Evolutionary conservation across 2,888 invertebrate species (phyloP).

Genomic region (Netelia virgata): DNA sequence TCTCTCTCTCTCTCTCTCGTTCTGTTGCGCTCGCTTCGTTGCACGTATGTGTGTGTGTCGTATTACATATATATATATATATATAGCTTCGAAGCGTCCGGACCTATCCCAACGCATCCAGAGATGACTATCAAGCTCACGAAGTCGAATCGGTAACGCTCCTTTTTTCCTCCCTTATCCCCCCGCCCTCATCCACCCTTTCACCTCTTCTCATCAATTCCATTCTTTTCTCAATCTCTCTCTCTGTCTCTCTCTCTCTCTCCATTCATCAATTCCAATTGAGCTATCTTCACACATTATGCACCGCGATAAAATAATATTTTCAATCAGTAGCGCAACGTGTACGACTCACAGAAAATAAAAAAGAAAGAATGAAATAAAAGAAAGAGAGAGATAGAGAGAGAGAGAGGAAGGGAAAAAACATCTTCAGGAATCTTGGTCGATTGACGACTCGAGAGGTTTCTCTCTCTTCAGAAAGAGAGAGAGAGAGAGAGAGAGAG

Average conservation of each 20-base stretch:
- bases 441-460: constrained; percentile 66
- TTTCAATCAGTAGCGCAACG: constrained; percentile 53
- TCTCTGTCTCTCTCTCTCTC: constrained; percentile 48
- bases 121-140: constrained; percentile 80
- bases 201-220: neutral
- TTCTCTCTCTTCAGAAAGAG: constrained; percentile 48
- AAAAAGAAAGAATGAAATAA: neutral
- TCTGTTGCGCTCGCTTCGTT: constrained; percentile 68
- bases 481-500: constrained; percentile 33
- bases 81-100: constrained; percentile 62
- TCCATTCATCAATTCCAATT: constrained; percentile 70
- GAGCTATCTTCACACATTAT: constrained; percentile 13
- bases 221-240: constrained; percentile 40
- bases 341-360: neutral
- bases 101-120: constrained; percentile 83
- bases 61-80: constrained; percentile 9
- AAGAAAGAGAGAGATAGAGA: neutral
- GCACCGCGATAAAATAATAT: constrained; percentile 38
- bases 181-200: neutral
- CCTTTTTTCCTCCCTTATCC: constrained; percentile 62
- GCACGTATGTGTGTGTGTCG: constrained; percentile 9
- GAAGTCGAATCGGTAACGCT: constrained; percentile 75
- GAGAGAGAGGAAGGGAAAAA: constrained; percentile 4
- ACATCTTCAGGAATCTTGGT: constrained; percentile 40
- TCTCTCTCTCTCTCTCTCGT: constrained; percentile 29